Percentiles rank a stretch among this genome's conserved stretches.
Evolutionary conservation across 2,888 invertebrate genomes (phyloP).

Genomic region (Epinotia demarniana): DNA sequence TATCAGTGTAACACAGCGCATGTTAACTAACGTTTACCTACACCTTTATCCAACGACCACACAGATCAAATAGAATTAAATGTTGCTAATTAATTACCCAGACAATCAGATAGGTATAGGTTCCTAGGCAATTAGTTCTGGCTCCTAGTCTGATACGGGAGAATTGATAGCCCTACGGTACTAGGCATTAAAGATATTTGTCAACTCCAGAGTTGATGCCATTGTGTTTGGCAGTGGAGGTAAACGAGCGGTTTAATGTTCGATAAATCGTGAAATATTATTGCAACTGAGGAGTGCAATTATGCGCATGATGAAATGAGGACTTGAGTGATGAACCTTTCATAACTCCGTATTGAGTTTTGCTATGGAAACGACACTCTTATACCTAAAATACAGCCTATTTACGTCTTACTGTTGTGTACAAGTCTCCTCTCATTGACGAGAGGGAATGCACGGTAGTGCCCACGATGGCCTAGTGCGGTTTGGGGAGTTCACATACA

Average conservation of each 20-base stretch:
- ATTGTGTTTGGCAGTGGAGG: constrained; percentile 38
- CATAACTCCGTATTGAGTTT: not conserved
- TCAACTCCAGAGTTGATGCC: constrained; percentile 35
- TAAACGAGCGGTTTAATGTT: constrained; percentile 14
- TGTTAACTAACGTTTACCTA: constrained; percentile 23
- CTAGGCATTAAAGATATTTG: constrained; percentile 41
- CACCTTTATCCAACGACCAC: constrained; percentile 60
- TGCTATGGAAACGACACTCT: no score
- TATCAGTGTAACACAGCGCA: constrained; percentile 8
- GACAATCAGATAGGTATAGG: constrained; percentile 62
- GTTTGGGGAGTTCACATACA: not conserved
- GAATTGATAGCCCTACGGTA: constrained; percentile 45
- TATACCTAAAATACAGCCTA: not conserved
- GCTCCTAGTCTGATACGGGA: constrained; percentile 47
- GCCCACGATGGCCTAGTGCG: not conserved
- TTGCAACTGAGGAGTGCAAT: constrained; percentile 24
- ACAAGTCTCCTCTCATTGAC: not conserved
- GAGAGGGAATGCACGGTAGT: not conserved
- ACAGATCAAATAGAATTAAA: constrained; percentile 74
- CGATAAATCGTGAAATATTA: constrained; percentile 21
- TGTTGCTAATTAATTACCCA: constrained; percentile 78
- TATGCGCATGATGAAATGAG: constrained; percentile 27
- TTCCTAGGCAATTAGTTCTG: constrained; percentile 69
- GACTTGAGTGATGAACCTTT: constrained; percentile 3
- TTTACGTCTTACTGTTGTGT: not conserved